Evolutionary conservation across 2,888 invertebrate genomes (phyloP).

Genomic region (Podabrus alpinus): DNA sequence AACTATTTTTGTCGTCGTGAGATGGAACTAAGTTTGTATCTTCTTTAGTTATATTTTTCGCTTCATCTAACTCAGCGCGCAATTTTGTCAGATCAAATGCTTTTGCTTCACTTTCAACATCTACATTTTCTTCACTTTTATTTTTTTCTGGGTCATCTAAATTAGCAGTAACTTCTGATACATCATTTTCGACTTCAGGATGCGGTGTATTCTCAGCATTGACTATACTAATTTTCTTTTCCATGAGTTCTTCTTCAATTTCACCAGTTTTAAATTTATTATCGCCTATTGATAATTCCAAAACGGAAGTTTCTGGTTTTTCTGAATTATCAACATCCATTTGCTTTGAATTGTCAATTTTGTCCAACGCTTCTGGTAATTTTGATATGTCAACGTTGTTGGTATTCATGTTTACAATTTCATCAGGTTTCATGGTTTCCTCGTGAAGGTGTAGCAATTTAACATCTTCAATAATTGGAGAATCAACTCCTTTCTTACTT

Average conservation of each 20-base stretch:
- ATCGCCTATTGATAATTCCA: background rate
- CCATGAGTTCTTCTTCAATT: background rate
- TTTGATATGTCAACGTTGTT: too few relatives aligned
- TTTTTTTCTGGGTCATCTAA: background rate
- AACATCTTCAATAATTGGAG: background rate
- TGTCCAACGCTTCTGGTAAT: too few relatives aligned
- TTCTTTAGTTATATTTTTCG: background rate
- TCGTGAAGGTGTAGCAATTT: background rate
- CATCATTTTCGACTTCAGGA: background rate
- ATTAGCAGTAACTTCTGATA: background rate
- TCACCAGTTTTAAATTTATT: background rate
- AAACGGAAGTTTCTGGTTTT: background rate
- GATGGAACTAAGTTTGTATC: background rate
- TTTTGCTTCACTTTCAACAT: background rate
- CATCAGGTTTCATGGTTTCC: background rate
- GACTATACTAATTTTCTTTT: background rate
- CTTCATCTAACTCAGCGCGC: background rate
- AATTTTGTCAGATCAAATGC: constrained; percentile 2
- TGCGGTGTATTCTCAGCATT: background rate
- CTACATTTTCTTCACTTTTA: background rate
- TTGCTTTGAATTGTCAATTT: background rate
- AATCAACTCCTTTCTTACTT: background rate
- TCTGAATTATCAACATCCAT: background rate
- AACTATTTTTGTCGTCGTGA: background rate
- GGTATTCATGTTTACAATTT: background rate